These are phyloP conservation scores for Nebria salina DNA, from an alignment of 2,888 invertebrate species.

Conservation along the genomic window DNA sequence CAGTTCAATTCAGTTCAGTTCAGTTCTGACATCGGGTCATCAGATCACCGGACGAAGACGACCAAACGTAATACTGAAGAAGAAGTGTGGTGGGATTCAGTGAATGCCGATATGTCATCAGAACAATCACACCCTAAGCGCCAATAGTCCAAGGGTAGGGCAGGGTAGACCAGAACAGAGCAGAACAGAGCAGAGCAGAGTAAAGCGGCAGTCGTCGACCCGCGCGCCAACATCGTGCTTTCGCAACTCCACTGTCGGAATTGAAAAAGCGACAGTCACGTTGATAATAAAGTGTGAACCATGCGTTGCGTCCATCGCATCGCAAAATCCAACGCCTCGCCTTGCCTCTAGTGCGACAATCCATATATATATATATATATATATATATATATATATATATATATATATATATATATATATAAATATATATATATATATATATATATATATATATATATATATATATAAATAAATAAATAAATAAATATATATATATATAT, in stretches of 20 bases:
- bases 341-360: conserved; percentile 48
- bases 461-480: background rate
- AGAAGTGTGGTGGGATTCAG: conserved; percentile 33
- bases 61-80: conserved; percentile 21
- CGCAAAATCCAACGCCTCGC: conserved; percentile 54
- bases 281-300: conserved; percentile 59
- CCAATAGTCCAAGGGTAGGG: conserved; percentile 58
- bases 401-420: too few relatives aligned
- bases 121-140: conserved; percentile 64
- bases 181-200: conserved; percentile 56
- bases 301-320: conserved; percentile 62
- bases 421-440: background rate
- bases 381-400: too few relatives aligned
- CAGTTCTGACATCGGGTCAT: background rate
- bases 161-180: conserved; percentile 55
- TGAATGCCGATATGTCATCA: conserved; percentile 62
- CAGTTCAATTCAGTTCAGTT: too few relatives aligned
- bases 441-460: background rate
- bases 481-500: too few relatives aligned
- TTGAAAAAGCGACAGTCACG: conserved; percentile 65
- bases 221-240: conserved; percentile 56
- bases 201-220: conserved; percentile 10
- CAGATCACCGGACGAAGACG: background rate
- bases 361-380: too few relatives aligned
- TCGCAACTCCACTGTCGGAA: conserved; percentile 50